Percentiles rank a stretch among this genome's conserved stretches.
Conservation (phyloP, 2,888 invertebrate genomes). For the Scrobipalpa atriplicella region DNA sequence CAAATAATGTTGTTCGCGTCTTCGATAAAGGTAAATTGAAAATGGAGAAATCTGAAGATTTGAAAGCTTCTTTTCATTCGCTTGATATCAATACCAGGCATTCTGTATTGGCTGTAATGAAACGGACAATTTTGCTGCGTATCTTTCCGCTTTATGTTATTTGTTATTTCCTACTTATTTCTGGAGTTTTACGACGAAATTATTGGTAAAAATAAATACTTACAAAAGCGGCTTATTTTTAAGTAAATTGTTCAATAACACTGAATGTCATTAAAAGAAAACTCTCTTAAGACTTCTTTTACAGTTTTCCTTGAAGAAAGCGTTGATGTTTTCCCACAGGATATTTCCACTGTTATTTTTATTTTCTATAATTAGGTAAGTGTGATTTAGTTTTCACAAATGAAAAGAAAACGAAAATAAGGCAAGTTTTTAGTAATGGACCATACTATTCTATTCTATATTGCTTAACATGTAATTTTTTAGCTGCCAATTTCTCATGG, state of each 20-base stretch:
- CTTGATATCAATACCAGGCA: slow-evolving; percentile 13
- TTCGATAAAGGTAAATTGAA: slow-evolving; percentile 21
- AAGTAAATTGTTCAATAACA: background rate
- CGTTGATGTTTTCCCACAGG: too few species aligned
- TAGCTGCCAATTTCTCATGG: too few species aligned
- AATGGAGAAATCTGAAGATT: slow-evolving; percentile 15
- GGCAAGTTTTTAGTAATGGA: too few species aligned
- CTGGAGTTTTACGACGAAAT: background rate
- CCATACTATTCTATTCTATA: too few species aligned
- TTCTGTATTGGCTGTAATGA: slow-evolving; percentile 2
- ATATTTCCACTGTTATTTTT: too few species aligned
- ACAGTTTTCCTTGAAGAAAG: too few species aligned
- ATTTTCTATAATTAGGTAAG: too few species aligned
- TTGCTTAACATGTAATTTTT: too few species aligned
- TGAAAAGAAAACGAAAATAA: too few species aligned
- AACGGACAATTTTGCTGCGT: background rate
- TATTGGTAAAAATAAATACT: background rate
- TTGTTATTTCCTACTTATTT: slow-evolving; percentile 5
- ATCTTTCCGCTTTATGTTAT: background rate
- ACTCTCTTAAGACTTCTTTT: too few species aligned
- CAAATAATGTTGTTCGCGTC: slow-evolving; percentile 7
- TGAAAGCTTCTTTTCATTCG: slow-evolving; percentile 21
- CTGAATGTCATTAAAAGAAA: too few species aligned
- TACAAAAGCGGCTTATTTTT: background rate
- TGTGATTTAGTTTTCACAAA: too few species aligned